phyloP scores from a whole-genome alignment of 2,113 vertebrate genomes.

The Zingel zingel region DNA sequence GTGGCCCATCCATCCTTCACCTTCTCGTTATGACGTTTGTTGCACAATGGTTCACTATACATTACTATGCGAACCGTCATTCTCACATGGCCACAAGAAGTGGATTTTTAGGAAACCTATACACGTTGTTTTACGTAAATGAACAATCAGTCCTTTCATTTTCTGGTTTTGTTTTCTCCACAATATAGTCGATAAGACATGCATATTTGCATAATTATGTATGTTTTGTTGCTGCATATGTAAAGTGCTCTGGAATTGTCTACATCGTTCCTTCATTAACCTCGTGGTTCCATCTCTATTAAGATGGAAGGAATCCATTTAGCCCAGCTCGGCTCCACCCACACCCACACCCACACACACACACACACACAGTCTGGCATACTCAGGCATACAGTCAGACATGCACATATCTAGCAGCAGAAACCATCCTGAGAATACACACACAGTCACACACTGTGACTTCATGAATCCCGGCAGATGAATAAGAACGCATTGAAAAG shows the following conservation, averaged over 20 bases:
- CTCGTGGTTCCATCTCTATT: conserved; percentile 36
- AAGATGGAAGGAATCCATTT: conserved; percentile 58
- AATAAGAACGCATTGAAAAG: not conserved
- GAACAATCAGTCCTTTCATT: not conserved
- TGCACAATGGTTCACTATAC: not conserved
- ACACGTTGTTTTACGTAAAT: not conserved
- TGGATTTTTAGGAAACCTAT: not conserved
- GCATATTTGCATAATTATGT: not conserved
- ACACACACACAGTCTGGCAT: not conserved
- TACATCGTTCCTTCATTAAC: conserved; percentile 48
- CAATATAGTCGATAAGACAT: not conserved
- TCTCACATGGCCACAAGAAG: no score
- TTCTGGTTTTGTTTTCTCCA: not conserved
- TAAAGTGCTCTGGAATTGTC: conserved; percentile 11
- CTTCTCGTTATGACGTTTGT: not conserved
- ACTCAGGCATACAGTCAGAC: not conserved
- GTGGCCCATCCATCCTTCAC: not conserved
- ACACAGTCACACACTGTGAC: not conserved
- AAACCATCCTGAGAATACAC: not conserved
- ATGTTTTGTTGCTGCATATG: not conserved
- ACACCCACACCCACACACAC: conserved; percentile 3
- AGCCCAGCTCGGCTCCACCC: not conserved
- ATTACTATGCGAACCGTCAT: no score
- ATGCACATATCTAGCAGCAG: not conserved
- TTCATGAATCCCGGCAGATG: no score